Conservation (phyloP, 2,888 invertebrate species). For the Trileptium ribeirensis region DNA sequence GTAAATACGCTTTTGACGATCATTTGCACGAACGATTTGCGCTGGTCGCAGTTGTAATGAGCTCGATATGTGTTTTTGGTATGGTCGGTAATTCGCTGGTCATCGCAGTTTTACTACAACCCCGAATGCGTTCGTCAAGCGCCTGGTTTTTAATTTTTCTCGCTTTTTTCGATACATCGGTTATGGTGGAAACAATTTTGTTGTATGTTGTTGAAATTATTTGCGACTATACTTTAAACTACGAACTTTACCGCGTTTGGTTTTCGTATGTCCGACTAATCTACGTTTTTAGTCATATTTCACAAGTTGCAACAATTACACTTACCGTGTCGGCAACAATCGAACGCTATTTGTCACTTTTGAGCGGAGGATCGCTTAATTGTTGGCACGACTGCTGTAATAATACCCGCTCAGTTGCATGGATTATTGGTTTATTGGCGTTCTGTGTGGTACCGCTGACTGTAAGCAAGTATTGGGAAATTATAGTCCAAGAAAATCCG, state of each 20-base stretch:
- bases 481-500: neutral
- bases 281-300: conserved; percentile 15
- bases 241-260: conserved; percentile 3
- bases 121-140: conserved; percentile 9
- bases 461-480: neutral
- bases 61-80: neutral
- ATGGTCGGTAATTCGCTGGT: neutral
- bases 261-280: conserved; percentile 8
- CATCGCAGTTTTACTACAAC: neutral
- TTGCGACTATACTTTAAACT: conserved; percentile 8
- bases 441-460: neutral
- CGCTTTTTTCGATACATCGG: conserved; percentile 9
- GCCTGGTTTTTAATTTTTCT: neutral
- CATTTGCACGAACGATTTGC: conserved; percentile 8
- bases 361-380: neutral
- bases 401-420: neutral
- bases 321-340: conserved; percentile 4
- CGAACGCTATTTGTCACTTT: conserved; percentile 11
- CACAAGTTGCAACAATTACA: neutral
- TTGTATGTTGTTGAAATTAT: conserved; percentile 13
- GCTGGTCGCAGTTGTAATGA: neutral
- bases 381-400: neutral
- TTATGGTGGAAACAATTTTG: neutral
- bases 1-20: neutral
- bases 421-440: neutral